Evolutionary conservation across 2,888 invertebrate species (phyloP), one percentile per base, ranked within the genome.

Genomic region (Cordilura impudica): DNA sequence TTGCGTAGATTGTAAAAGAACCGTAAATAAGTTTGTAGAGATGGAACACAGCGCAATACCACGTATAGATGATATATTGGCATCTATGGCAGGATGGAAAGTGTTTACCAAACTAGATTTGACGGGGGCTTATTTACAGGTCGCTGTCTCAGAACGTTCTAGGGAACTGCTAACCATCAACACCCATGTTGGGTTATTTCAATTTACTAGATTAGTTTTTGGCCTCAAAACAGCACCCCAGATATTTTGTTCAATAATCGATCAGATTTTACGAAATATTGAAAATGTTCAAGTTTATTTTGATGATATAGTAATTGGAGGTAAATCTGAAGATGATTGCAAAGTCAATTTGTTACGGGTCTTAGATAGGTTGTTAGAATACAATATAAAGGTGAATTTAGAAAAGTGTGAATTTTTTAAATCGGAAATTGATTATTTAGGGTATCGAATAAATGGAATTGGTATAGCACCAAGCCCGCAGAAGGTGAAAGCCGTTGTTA

Each of bases 1-100:
- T n/a, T 87, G 86, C 77, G 83, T 85, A 3, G 85, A 88, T 83
- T 86, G 83, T 49, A 86, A 86, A 70, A 79, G 77, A 53, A 84
- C 86, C 0, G 65, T 81, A 3, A 81, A 81, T 61, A 78, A 67
- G 12, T 63, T 77, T 66, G n/a, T n/a, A n/a, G n/a, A n/a, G n/a
- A n/a, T n/a, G n/a, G n/a, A n/a, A n/a, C n/a, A n/a, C n/a, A n/a
- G n/a, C n/a, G n/a, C n/a, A n/a, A n/a, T n/a, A n/a, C n/a, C n/a
- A n/a, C n/a, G n/a, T n/a, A n/a, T n/a, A n/a, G n/a, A n/a, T n/a
- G n/a, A n/a, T n/a, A n/a, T n/a, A n/a, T n/a, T n/a, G n/a, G n/a
- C n/a, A n/a, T 75, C 78, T 7, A 65, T 87, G 29, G 69, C 70
- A 29, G 81, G 82, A 29, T 83, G 83, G 31, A 77, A 70, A 31